Conservation (phyloP, 2,113 vertebrate genomes). For the Carassius gibelio region DNA sequence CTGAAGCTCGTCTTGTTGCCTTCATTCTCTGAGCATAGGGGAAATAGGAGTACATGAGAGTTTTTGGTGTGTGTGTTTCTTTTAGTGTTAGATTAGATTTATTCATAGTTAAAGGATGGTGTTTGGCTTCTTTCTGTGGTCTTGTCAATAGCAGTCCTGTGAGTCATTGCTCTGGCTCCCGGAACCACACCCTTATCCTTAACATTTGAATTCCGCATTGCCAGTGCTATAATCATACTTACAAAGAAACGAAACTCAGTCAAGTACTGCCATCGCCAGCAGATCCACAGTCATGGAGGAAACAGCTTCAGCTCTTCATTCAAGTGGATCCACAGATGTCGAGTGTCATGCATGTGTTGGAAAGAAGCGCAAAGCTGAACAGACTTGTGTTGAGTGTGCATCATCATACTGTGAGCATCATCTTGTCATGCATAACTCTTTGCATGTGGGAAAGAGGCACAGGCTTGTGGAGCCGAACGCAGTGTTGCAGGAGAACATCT, state of each 20-base stretch:
- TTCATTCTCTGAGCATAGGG: background rate
- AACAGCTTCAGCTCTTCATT: background rate
- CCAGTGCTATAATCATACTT: conserved; percentile 10
- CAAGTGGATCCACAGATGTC: conserved; percentile 7
- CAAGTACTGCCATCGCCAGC: background rate
- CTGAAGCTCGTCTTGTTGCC: background rate
- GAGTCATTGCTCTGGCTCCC: conserved; percentile 30
- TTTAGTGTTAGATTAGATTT: background rate
- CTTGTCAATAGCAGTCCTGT: conserved; percentile 18
- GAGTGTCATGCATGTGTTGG: conserved; percentile 18
- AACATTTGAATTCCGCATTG: background rate
- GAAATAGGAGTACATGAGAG: background rate
- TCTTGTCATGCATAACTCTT: conserved; percentile 16
- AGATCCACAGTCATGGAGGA: conserved; percentile 42
- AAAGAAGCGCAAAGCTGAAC: conserved; percentile 48
- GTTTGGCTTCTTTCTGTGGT: background rate
- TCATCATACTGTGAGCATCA: conserved; percentile 42
- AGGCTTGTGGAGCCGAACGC: conserved; percentile 23
- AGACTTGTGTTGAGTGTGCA: conserved; percentile 40
- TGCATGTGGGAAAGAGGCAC: conserved; percentile 36
- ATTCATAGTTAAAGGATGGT: background rate
- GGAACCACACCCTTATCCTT: conserved; percentile 38
- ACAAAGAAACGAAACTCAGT: conserved; percentile 44
- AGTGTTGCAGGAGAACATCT: conserved; percentile 1
- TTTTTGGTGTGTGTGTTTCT: background rate